Conservation (phyloP, 2,797 vertebrate species). For the Paratrypauchen microcephalus region DNA sequence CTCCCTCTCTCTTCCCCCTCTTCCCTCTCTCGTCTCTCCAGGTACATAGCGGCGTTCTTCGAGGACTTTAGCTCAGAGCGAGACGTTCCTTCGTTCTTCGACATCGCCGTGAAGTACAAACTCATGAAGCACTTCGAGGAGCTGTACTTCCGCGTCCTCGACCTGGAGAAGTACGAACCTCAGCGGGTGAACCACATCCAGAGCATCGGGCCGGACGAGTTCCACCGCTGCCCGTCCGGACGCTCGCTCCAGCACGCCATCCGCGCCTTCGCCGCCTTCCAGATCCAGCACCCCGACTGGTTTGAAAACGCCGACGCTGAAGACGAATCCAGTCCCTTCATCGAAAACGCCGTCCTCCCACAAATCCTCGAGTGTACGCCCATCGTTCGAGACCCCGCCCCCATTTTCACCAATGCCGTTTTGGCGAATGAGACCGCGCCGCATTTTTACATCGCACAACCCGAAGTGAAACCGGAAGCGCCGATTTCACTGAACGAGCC, state of each 20-base stretch:
- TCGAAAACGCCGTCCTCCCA: constrained; percentile 15
- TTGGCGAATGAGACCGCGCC: constrained; percentile 24
- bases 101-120: constrained; percentile 82
- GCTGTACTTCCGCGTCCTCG: constrained; percentile 89
- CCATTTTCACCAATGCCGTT: constrained; percentile 45
- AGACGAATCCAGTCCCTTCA: constrained; percentile 52
- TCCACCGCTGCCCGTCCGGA: constrained; percentile 79
- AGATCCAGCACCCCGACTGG: constrained; percentile 84
- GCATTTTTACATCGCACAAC: constrained; percentile 50
- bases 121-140: constrained; percentile 94
- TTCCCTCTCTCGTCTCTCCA: constrained; percentile 37
- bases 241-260: constrained; percentile 80
- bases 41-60: constrained; percentile 92
- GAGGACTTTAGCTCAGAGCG: constrained; percentile 78
- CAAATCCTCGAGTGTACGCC: constrained; percentile 58
- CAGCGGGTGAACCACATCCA: constrained; percentile 80
- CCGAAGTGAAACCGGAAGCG: constrained; percentile 54
- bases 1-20: no score
- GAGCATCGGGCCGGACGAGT: constrained; percentile 82
- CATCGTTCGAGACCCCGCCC: constrained; percentile 42
- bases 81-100: constrained; percentile 88
- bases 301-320: constrained; percentile 79
- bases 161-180: constrained; percentile 88
- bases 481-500: constrained; percentile 58
- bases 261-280: constrained; percentile 80